These are phyloP conservation scores for Odontamblyopus lacepedii DNA, from an alignment of 2,797 vertebrate species.

Conservation along the genomic window DNA sequence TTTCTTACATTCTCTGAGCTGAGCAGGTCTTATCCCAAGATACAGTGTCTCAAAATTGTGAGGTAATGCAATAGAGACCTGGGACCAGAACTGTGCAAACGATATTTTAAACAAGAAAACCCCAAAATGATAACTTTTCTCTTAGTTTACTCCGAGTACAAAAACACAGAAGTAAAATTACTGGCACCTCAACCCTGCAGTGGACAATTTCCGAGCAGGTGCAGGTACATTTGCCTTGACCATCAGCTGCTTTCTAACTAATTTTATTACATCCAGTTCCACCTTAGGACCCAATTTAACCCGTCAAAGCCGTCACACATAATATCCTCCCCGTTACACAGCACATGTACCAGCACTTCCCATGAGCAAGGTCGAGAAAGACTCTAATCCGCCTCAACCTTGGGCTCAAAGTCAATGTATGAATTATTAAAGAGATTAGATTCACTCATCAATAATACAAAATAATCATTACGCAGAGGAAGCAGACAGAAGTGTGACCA, in stretches of 20 bases:
- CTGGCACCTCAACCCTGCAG: neutral
- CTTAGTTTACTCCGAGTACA: neutral
- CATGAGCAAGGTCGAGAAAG: neutral
- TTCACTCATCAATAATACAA: conserved; percentile 28
- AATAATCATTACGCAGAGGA: conserved; percentile 8
- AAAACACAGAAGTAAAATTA: neutral
- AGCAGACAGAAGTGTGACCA: conserved; percentile 1
- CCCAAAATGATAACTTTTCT: neutral
- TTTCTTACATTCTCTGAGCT: too few species aligned
- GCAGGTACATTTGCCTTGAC: neutral
- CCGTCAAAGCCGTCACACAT: neutral
- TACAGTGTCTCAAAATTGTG: too few species aligned
- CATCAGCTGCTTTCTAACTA: neutral
- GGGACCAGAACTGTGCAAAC: too few species aligned
- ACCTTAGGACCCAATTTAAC: neutral
- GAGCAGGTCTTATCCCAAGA: too few species aligned
- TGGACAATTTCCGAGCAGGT: neutral
- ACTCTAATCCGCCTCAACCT: conserved; percentile 1
- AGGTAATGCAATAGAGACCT: too few species aligned
- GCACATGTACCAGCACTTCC: neutral
- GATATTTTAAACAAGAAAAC: neutral
- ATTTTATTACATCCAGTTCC: neutral
- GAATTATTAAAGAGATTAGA: conserved; percentile 22
- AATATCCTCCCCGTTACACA: neutral
- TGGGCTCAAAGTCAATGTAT: conserved; percentile 3